Conservation (phyloP, 2,888 invertebrate genomes). For the Galerucella nymphaeae region DNA sequence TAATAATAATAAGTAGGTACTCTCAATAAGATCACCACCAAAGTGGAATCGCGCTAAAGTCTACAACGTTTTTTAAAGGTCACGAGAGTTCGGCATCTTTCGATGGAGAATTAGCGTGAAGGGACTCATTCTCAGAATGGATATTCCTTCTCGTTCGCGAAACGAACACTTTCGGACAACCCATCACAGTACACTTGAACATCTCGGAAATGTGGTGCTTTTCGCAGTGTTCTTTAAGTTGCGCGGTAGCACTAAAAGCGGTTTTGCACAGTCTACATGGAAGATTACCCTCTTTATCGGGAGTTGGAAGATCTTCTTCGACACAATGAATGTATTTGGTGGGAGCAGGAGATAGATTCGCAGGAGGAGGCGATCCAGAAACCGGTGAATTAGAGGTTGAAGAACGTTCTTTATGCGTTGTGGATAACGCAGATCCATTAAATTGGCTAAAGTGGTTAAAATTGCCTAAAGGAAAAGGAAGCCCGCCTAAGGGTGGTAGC, state of each 20-base stretch:
- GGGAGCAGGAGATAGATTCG: constrained; percentile 59
- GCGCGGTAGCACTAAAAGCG: constrained; percentile 71
- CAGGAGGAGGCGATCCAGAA: constrained; percentile 66
- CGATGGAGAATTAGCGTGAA: constrained; percentile 65
- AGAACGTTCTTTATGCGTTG: constrained; percentile 62
- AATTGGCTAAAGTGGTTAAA: constrained; percentile 64
- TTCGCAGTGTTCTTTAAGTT: constrained; percentile 80
- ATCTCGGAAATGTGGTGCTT: constrained; percentile 75
- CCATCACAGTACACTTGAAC: constrained; percentile 79
- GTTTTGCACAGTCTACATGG: constrained; percentile 78
- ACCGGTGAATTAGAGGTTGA: constrained; percentile 69
- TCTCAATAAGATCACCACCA: constrained; percentile 62
- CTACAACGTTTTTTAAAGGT: constrained; percentile 60
- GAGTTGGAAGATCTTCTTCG: constrained; percentile 75
- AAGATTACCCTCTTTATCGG: constrained; percentile 75
- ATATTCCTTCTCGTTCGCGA: constrained; percentile 82
- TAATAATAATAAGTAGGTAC: constrained; percentile 50
- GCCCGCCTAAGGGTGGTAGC: constrained; percentile 70
- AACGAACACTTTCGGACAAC: constrained; percentile 82
- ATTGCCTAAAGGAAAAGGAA: constrained; percentile 67
- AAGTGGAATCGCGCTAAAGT: constrained; percentile 61
- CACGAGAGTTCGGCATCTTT: constrained; percentile 61
- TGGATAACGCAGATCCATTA: constrained; percentile 61
- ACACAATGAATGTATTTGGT: constrained; percentile 69
- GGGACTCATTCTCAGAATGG: constrained; percentile 76